Base-by-base conservation (phyloP, 2,113 vertebrate species). In the Mystacornis crossleyi region DNA sequence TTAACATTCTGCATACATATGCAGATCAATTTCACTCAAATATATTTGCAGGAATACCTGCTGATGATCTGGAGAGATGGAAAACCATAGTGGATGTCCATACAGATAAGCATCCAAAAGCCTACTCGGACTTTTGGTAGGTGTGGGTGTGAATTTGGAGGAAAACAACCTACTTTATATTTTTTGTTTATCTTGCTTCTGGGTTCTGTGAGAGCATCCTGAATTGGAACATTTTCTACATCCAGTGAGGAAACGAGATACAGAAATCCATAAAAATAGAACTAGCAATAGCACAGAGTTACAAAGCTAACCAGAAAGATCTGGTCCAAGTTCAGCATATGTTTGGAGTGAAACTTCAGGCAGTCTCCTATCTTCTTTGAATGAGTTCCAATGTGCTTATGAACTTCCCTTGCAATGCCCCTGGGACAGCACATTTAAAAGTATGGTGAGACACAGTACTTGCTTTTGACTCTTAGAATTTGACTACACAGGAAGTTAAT, bases 281-380 rank as follows among this genome's bases (percentile, higher is more conserved):
- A 93, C 58, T 25, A 85, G 11, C 19, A 58, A 33, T 50, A 72
- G 36, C 20, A 81, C 51, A 78, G 51, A 81, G 38, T 38, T 93
- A 43, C 47, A 83, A 92, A 91, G 34, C 71, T 58, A 93, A 51
- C 29, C 79, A 89, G 66, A 82, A 88, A 53, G 60, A 66, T 28
- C 6, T 55, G 51, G 36, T 88, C 50, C 85, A 77, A 77, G 58
- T 74, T 93, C 82, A 91, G 31, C 26, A 10, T 81, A 86, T 88
- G 31, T 81, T 73, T 81, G 75, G 71, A 64, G 47, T 83, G 82
- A 93, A 90, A 92, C 18, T 95, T 90, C 55, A 92, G 85, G 85
- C 60, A 86, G 67, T 12, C 18, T 74, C 64, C 78, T 83, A 83
- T 82, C 82, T 88, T 71, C 53, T 55, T 82, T 93, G 81, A 90